Conservation (phyloP, 2,113 vertebrate species). For the Artemisiospiza belli region DNA sequence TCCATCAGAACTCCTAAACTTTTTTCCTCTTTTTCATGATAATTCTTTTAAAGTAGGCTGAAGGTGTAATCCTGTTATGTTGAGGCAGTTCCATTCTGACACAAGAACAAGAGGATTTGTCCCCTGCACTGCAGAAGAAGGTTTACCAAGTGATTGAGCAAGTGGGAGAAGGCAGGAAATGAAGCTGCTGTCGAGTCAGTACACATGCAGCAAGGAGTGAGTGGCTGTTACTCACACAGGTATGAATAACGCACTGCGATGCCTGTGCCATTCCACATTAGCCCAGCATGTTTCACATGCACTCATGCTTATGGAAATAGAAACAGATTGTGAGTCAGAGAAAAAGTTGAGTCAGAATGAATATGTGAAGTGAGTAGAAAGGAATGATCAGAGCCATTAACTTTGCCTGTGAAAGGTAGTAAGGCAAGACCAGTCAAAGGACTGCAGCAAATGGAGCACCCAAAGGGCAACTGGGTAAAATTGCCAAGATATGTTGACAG, state of each 20-base stretch:
- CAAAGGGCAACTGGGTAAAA: background rate
- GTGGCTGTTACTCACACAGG: constrained; percentile 46
- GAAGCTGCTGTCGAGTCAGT: background rate
- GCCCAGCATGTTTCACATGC: background rate
- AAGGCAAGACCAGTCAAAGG: constrained; percentile 13
- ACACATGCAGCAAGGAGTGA: background rate
- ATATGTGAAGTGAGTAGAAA: constrained; percentile 49
- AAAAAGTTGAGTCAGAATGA: constrained; percentile 57
- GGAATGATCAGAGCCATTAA: background rate
- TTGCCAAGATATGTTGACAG: background rate
- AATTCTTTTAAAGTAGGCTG: background rate
- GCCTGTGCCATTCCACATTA: constrained; percentile 22
- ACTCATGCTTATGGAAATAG: constrained; percentile 27
- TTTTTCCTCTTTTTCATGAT: background rate
- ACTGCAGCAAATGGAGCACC: background rate
- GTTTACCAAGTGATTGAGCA: background rate
- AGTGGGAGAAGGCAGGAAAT: background rate
- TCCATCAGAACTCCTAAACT: background rate
- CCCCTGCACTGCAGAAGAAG: background rate
- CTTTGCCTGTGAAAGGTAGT: background rate
- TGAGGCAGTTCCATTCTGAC: background rate
- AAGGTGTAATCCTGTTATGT: background rate
- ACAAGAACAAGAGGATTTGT: background rate
- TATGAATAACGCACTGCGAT: constrained; percentile 50
- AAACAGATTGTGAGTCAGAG: constrained; percentile 57